A percentile compares a stretch with the other conserved stretches of the same genome.
phyloP scores from a whole-genome alignment of 2,113 vertebrate genomes.

The Strix uralensis region DNA sequence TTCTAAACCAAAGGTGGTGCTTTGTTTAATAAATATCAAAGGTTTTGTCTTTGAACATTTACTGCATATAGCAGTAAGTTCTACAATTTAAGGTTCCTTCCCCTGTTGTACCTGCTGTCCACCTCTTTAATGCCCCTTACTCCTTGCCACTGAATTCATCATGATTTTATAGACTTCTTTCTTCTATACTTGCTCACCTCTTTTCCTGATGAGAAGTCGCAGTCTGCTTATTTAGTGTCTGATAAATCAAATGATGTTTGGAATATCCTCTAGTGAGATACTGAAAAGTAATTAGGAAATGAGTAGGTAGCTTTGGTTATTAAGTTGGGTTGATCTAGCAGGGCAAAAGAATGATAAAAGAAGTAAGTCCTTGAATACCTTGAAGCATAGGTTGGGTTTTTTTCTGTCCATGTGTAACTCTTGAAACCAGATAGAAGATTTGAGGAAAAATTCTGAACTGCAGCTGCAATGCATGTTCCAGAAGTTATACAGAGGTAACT shows the following conservation, averaged over 20 bases:
- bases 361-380: not conserved
- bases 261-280: not conserved
- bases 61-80: not conserved
- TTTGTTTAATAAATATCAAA: not conserved
- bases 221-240: not conserved
- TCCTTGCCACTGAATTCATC: not conserved
- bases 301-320: not conserved
- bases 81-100: not conserved
- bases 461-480: not conserved
- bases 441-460: not conserved
- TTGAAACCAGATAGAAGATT: not conserved
- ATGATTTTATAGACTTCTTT: not conserved
- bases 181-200: not conserved
- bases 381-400: not conserved
- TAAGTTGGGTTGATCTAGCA: not conserved
- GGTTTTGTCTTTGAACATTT: not conserved
- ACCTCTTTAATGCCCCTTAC: not conserved
- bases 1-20: not conserved
- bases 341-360: not conserved
- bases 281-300: not conserved
- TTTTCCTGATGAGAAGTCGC: not conserved
- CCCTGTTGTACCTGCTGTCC: not conserved
- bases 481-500: not conserved
- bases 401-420: not conserved
- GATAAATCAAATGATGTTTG: not conserved